Evolutionary conservation across 2,888 invertebrate species (phyloP).

Genomic region (Prosapia bicincta): DNA sequence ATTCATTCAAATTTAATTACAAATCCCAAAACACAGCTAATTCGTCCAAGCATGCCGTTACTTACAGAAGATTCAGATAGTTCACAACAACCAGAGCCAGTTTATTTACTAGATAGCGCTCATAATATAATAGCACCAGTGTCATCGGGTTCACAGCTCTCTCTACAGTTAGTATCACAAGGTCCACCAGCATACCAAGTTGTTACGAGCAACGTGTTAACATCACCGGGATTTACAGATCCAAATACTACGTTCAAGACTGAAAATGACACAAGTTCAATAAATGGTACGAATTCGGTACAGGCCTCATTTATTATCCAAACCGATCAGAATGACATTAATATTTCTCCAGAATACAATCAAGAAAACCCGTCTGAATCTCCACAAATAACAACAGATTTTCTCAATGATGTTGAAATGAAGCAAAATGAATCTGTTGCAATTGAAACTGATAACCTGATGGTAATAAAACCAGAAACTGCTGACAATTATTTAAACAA

Average conservation of each 20-base stretch:
- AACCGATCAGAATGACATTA: background rate
- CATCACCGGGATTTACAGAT: background rate
- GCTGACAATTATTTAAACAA: background rate
- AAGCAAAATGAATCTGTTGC: background rate
- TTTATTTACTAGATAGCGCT: conserved; percentile 23
- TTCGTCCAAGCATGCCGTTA: conserved; percentile 29
- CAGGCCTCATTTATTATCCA: background rate
- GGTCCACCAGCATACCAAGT: conserved; percentile 20
- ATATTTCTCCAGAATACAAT: background rate
- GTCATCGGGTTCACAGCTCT: conserved; percentile 16
- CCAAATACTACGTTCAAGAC: background rate
- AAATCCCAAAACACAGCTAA: conserved; percentile 11
- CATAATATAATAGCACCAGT: conserved; percentile 21
- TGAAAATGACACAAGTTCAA: background rate
- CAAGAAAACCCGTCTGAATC: background rate
- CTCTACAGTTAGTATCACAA: conserved; percentile 21
- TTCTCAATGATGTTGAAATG: background rate
- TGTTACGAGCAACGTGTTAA: conserved; percentile 4
- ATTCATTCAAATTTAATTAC: conserved; percentile 8
- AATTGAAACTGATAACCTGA: background rate
- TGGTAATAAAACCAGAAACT: background rate
- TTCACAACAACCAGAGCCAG: conserved; percentile 11
- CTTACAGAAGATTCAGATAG: conserved; percentile 26
- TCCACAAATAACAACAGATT: background rate
- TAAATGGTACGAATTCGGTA: background rate